Percentiles rank a stretch among this genome's conserved stretches.
phyloP scores from a whole-genome alignment of 1,140 invertebrate genomes.

The Harpegnathos saltator region DNA sequence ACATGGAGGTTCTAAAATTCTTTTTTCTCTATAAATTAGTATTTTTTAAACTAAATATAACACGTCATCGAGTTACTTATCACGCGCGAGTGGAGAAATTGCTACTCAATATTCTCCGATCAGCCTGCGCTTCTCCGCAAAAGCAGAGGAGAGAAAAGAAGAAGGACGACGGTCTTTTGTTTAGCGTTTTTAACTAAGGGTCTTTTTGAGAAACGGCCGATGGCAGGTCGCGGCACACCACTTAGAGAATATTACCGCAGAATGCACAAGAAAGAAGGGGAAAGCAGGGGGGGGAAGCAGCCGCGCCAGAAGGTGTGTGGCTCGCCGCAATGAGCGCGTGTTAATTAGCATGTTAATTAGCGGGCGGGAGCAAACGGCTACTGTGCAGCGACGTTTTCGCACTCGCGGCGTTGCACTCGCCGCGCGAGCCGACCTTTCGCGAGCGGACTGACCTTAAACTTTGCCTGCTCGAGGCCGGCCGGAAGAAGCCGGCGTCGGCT shows the following conservation, averaged over 20 bases:
- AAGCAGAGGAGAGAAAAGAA: no score
- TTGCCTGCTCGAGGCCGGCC: conserved; percentile 37
- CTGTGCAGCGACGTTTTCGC: conserved; percentile 17
- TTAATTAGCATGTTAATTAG: conserved; percentile 80
- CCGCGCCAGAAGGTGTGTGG: not conserved
- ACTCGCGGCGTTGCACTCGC: conserved; percentile 7
- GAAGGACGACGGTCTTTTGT: not conserved
- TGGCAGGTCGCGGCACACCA: not conserved
- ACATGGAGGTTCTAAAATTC: no score
- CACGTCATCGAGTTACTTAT: not conserved
- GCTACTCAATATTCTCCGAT: not conserved
- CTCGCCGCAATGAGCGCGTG: conserved; percentile 66
- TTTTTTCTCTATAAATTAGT: no score
- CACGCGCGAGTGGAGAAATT: not conserved
- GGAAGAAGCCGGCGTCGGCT: conserved; percentile 67
- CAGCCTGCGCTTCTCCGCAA: no score
- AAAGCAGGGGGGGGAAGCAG: no score
- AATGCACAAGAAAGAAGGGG: not conserved
- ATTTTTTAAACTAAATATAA: no score
- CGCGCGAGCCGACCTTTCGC: conserved; percentile 57
- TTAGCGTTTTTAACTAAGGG: not conserved
- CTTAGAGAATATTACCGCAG: not conserved
- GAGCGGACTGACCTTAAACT: conserved; percentile 59
- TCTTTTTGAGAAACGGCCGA: not conserved
- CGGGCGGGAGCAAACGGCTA: conserved; percentile 1